Conservation (phyloP, 2,888 invertebrate genomes). For the Helicoverpa assulta region DNA sequence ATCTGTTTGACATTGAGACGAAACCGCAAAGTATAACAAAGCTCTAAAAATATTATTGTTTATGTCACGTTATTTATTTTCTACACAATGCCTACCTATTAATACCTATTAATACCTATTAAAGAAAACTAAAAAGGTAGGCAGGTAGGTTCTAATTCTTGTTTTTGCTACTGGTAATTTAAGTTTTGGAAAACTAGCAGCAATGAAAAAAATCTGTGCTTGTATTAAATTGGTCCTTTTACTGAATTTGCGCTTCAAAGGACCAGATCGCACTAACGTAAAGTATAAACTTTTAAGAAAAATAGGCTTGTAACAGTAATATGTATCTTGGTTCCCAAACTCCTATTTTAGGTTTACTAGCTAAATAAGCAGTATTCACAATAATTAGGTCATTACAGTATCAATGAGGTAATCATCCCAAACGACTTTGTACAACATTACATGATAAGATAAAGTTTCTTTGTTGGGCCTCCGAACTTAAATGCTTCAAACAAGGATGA, state of each 20-base stretch:
- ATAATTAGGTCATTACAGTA: conserved; percentile 51
- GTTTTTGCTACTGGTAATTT: too few species aligned
- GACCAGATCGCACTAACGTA: neutral
- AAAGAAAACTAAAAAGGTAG: too few species aligned
- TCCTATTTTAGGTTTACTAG: neutral
- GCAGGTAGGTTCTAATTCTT: too few species aligned
- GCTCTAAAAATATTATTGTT: neutral
- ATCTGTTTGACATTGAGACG: conserved; percentile 1
- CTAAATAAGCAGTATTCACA: neutral
- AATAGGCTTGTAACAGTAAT: neutral
- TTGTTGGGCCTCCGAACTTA: conserved; percentile 21
- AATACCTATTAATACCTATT: too few species aligned
- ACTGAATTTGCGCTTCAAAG: neutral
- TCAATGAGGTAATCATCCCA: conserved; percentile 44
- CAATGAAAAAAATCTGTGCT: too few species aligned
- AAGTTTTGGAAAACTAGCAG: too few species aligned
- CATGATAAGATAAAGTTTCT: conserved; percentile 52
- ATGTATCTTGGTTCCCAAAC: neutral
- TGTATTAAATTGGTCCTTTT: neutral
- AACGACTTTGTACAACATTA: conserved; percentile 29
- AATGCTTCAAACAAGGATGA: conserved; percentile 17
- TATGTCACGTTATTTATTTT: neutral
- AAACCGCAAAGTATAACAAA: neutral
- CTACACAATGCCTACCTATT: neutral
- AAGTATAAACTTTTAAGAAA: neutral